Base-by-base conservation (phyloP, 1,140 invertebrate species). In the Doryteuthis pealeii region DNA sequence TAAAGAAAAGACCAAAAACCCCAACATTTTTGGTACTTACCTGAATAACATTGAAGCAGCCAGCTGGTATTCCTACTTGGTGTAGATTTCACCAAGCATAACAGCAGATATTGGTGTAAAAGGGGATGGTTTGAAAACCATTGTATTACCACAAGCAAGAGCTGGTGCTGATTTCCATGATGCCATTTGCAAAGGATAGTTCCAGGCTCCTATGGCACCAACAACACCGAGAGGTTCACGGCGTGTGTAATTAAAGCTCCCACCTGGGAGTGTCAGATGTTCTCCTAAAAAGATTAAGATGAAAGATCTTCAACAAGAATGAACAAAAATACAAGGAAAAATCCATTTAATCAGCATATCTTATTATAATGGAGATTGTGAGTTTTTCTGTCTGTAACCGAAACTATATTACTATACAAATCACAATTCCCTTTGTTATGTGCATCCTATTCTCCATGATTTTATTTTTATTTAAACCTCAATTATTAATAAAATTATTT, bases 151-250 rank as follows among this genome's bases (percentile, higher is more conserved):
- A 85, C 89, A 90, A 4, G 89, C 90, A 15, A 91, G 80, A 0
- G 91, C 90, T 67, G 90, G 90, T 22, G 89, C 87, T 0, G 87
- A 87, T 76, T 88, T 88, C 85, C 85, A 91, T 6, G 88, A 76
- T 14, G 88, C 89, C 80, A 90, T 91, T 76, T 91, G 90, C 73
- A 91, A 88, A 18, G 91, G 91, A 76, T 90, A 91, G 80, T 91
- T 91, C 90, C 90, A 91, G 1, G 91, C 91, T 6, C 91, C 91
- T 77, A 90, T 88, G 18, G 85, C 90, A 28, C 85, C 90, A 33
- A 90, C 87, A 2, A 91, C 90, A 6, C 90, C 90, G 6, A 91
- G 78, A 22, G 90, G 90, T 80, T 91, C 90, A 40, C 89, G 78
- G 10, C 85, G 78, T 12, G 89, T 89, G 80, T 88, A 87, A 26